Conservation (phyloP, 2,888 invertebrate genomes). For the Calameuta pallipes region DNA sequence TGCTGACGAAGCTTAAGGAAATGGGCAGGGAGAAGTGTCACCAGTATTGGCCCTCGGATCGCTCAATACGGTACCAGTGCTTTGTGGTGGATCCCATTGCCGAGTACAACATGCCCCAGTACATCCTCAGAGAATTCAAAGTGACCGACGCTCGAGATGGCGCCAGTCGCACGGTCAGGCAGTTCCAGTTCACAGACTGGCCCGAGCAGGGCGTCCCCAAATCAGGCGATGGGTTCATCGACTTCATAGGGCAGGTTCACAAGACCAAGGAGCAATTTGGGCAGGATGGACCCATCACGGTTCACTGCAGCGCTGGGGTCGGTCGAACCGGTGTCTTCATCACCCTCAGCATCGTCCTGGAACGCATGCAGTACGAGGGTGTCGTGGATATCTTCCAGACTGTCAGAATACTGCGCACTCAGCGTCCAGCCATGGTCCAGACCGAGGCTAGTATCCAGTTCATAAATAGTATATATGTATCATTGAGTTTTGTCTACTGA, state of each 20-base stretch:
- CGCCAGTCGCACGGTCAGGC: constrained; percentile 93
- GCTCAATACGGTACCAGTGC: constrained; percentile 96
- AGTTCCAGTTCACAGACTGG: constrained; percentile 98
- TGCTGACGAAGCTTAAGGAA: constrained; percentile 97
- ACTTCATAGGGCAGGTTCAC: constrained; percentile 99
- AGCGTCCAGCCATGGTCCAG: constrained; percentile 99
- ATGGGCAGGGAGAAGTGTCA: constrained; percentile 99
- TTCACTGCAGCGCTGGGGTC: constrained; percentile 95
- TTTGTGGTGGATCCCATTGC: constrained; percentile 99
- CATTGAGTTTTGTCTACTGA: constrained; percentile 3
- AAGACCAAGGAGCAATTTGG: constrained; percentile 99
- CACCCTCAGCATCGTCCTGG: constrained; percentile 95
- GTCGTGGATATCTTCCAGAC: constrained; percentile 99
- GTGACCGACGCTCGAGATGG: constrained; percentile 98
- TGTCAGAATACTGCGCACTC: constrained; percentile 96
- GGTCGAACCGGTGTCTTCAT: constrained; percentile 99
- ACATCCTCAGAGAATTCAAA: constrained; percentile 98
- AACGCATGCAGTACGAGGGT: constrained; percentile 99
- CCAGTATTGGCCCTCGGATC: constrained; percentile 99
- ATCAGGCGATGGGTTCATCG: constrained; percentile 98
- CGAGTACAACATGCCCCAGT: constrained; percentile 99
- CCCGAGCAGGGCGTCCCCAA: constrained; percentile 97
- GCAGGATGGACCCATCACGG: constrained; percentile 98
- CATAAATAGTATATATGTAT: constrained; percentile 6
- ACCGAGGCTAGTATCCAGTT: constrained; percentile 81